Evolutionary conservation across 2,113 vertebrate genomes (phyloP).

Genomic region (Myocastor coypus): DNA sequence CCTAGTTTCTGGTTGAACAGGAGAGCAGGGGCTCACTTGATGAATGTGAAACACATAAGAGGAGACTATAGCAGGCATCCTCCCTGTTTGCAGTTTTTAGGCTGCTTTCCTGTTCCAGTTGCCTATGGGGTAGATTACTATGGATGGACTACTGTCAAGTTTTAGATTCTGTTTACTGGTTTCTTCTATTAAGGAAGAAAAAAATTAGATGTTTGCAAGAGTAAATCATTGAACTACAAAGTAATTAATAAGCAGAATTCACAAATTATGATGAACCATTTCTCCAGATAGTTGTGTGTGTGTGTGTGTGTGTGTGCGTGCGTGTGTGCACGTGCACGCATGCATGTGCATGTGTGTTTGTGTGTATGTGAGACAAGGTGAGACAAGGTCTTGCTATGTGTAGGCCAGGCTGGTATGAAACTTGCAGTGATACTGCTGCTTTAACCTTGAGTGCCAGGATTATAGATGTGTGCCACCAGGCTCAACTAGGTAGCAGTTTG

Average conservation of each 20-base stretch:
- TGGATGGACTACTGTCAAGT: background rate
- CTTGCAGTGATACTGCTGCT: background rate
- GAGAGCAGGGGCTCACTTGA: conserved; percentile 1
- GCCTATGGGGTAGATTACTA: background rate
- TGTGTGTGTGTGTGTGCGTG: background rate
- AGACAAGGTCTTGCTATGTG: background rate
- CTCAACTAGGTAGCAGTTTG: background rate
- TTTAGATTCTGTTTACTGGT: conserved; percentile 47
- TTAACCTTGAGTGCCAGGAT: background rate
- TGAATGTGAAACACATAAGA: conserved; percentile 24
- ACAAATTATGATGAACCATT: background rate
- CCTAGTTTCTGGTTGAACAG: background rate
- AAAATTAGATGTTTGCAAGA: conserved; percentile 47
- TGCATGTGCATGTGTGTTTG: no score
- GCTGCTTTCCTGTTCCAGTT: conserved; percentile 23
- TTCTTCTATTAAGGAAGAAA: conserved; percentile 52
- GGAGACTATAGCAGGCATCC: background rate
- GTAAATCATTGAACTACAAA: conserved; percentile 36
- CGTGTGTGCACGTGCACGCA: no score
- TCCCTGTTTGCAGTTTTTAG: background rate
- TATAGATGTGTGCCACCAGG: background rate
- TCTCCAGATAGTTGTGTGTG: background rate
- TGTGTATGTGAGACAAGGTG: background rate
- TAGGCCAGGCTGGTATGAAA: background rate
- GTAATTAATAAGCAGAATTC: background rate